Conservation (phyloP, 2,888 invertebrate genomes). For the Eupithecia exiguata region DNA sequence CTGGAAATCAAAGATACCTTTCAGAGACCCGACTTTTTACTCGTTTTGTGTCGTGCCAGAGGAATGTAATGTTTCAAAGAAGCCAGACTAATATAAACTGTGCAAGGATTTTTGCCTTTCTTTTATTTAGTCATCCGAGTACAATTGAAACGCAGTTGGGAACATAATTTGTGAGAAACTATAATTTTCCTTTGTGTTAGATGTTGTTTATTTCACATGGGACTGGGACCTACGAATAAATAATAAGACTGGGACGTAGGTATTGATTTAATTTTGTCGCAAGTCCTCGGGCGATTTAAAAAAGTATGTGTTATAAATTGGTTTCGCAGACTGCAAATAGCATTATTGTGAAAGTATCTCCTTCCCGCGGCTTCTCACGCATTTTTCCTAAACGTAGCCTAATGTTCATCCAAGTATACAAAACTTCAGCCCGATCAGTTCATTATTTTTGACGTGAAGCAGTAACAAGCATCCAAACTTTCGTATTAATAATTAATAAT, state of each 20-base stretch:
- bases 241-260: too few species aligned
- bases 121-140: neutral
- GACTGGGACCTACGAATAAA: neutral
- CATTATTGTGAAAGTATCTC: neutral
- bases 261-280: neutral
- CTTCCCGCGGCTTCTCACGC: neutral
- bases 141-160: neutral
- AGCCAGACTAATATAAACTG: neutral
- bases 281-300: neutral
- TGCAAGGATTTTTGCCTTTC: neutral
- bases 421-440: neutral
- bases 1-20: neutral
- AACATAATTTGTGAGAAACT: neutral
- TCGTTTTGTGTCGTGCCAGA: conserved; percentile 1
- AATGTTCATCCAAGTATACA: too few species aligned
- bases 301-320: neutral
- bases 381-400: neutral
- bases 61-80: conserved; percentile 5
- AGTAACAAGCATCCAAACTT: neutral
- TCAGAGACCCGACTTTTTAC: neutral
- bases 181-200: neutral
- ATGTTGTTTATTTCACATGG: neutral
- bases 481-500: neutral
- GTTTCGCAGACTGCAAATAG: neutral
- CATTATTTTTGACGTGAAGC: neutral